A percentile compares a stretch with the other conserved stretches of the same genome.
Evolutionary conservation across 2,888 invertebrate genomes (phyloP).

Genomic region (Sipunculus nudus): DNA sequence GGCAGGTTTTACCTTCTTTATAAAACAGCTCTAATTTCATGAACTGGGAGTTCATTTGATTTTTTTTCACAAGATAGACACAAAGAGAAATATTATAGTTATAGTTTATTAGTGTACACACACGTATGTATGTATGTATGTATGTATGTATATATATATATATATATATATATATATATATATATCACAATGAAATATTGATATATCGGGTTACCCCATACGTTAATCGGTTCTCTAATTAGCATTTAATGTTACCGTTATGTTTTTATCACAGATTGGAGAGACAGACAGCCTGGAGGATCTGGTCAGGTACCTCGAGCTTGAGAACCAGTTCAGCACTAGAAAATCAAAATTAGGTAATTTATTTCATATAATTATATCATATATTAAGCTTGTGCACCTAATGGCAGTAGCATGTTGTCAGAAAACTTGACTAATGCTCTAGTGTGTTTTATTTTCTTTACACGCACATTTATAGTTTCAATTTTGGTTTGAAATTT

Average conservation of each 20-base stretch:
- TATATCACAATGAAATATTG: too few species aligned
- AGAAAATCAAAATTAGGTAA: constrained; percentile 48
- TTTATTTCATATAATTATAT: background rate
- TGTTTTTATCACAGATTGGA: constrained; percentile 47
- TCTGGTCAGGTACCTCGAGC: constrained; percentile 61
- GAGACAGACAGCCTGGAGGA: constrained; percentile 56
- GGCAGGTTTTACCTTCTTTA: too few species aligned
- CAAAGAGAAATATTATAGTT: background rate
- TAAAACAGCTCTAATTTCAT: background rate
- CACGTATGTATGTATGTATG: too few species aligned
- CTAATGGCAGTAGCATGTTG: too few species aligned
- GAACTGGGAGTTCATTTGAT: background rate
- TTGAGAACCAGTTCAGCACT: constrained; percentile 63
- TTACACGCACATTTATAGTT: too few species aligned
- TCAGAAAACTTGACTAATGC: too few species aligned
- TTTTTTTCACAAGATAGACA: background rate
- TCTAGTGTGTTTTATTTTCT: too few species aligned
- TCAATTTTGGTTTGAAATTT: too few species aligned
- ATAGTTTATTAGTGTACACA: background rate
- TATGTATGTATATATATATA: too few species aligned
- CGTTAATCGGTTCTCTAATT: too few species aligned
- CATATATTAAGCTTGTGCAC: background rate
- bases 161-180: too few species aligned
- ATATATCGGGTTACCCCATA: too few species aligned
- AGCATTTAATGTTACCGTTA: background rate